These are phyloP conservation scores for Lacanobia oleracea DNA, from an alignment of 2,888 invertebrate genomes.

Conservation along the genomic window DNA sequence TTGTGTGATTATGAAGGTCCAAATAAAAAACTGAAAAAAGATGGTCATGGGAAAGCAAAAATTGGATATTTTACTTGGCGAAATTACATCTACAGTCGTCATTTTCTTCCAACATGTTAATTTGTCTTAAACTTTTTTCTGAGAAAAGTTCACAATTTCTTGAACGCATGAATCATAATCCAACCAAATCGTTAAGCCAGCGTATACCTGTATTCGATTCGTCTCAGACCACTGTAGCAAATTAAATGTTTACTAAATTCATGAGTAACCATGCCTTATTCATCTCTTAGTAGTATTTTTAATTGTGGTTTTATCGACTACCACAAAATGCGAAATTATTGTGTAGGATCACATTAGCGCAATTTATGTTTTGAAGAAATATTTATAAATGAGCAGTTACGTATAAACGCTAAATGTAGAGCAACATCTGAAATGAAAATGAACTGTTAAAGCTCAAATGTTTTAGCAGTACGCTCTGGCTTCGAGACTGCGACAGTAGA, in stretches of 20 bases:
- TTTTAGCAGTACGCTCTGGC: slow-evolving; percentile 14
- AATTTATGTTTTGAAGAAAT: slow-evolving; percentile 17
- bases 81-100: neutral
- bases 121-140: neutral
- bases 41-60: neutral
- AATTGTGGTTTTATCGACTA: slow-evolving; percentile 30
- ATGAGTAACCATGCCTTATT: slow-evolving; percentile 73
- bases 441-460: slow-evolving; percentile 10
- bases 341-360: neutral
- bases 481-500: neutral
- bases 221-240: slow-evolving; percentile 70
- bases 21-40: neutral
- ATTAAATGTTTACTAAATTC: slow-evolving; percentile 77
- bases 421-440: slow-evolving; percentile 4
- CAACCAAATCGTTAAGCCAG: slow-evolving; percentile 71
- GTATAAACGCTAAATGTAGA: slow-evolving; percentile 17
- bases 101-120: neutral
- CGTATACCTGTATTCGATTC: slow-evolving; percentile 67
- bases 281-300: slow-evolving; percentile 61
- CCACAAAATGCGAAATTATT: slow-evolving; percentile 13
- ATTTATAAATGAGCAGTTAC: neutral
- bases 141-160: slow-evolving; percentile 69
- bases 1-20: neutral
- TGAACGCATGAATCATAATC: slow-evolving; percentile 72
- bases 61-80: neutral